These are phyloP conservation scores for Clinocottus analis DNA, from an alignment of 2,113 vertebrate genomes.

Conservation along the genomic window DNA sequence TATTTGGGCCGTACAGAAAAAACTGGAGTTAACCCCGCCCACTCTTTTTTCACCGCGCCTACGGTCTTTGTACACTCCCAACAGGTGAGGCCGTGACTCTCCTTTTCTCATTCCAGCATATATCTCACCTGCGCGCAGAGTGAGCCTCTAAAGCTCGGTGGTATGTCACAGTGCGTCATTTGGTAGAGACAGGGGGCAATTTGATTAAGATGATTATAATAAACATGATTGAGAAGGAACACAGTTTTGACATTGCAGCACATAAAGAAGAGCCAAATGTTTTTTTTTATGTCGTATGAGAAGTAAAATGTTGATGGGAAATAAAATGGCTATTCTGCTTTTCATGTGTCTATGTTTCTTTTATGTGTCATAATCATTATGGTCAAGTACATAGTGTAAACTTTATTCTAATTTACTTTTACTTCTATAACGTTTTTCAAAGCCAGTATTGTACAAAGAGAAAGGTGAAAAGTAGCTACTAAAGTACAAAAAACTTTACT, in stretches of 20 bases:
- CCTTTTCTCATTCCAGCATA: conserved; percentile 60
- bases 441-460: neutral
- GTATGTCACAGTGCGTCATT: neutral
- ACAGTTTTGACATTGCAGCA: neutral
- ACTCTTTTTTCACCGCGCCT: conserved; percentile 44
- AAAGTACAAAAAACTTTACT: neutral
- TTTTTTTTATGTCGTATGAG: too few relatives aligned
- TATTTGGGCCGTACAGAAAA: conserved; percentile 37
- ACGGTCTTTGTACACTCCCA: conserved; percentile 40
- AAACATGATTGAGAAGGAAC: neutral
- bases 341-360: neutral
- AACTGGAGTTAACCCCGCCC: conserved; percentile 73
- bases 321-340: neutral
- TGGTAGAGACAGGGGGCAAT: neutral
- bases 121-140: conserved; percentile 3
- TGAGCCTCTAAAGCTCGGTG: neutral
- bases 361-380: neutral
- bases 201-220: neutral
- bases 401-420: too few relatives aligned
- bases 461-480: neutral
- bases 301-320: neutral
- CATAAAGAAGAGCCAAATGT: neutral
- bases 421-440: neutral
- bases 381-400: neutral
- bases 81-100: conserved; percentile 70